Evolutionary conservation across 2,888 invertebrate genomes (phyloP), one percentile per base, ranked within the genome.

Genomic region (Creontiades dilutus): DNA sequence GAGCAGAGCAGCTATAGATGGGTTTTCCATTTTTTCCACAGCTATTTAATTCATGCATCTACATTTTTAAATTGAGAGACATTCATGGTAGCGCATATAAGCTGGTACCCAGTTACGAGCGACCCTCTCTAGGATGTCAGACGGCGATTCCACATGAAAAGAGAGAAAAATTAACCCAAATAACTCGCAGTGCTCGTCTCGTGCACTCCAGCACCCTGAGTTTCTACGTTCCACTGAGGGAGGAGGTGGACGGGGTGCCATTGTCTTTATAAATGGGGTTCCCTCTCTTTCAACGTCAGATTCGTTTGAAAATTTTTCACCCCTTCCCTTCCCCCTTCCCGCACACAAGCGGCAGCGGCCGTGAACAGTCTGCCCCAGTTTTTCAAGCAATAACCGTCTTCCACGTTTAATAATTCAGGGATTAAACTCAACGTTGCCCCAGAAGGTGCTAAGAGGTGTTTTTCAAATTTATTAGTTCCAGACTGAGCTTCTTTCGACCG

Each of bases 361-460:
- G 68, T 23, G 68, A 68, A 68, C 68, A 23, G 27, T 68, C 68
- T 68, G 23, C 68, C 68, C 27, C 27, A 68, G 68, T 68, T 68
- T 68, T 68, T 68, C 2, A 68, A 68, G 68, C 68, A 68, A 68
- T 68, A 68, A 68, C 68, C 68, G 68, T 68, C 68, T 68, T 68
- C 68, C 68, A 5, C 68, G 68, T 68, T 68, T 19, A 68, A 68
- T 68, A 68, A 68, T 68, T 68, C 68, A 68, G 68, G 23, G 68
- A 68, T 68, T 68, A 68, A 68, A 68, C 68, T 68, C 68, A 19
- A 68, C 68, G 68, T 68, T 19, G 68, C 68, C 23, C 68, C 68
- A 68, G 68, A 68, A 68, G 68, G 68, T 68, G 68, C 68, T 68
- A 68, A 68, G 68, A 68, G 68, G 68, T 68, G 68, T 68, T 68